These are phyloP conservation scores for Scaptomyza pallida DNA, from an alignment of 1,140 invertebrate genomes.

Conservation along the genomic window DNA sequence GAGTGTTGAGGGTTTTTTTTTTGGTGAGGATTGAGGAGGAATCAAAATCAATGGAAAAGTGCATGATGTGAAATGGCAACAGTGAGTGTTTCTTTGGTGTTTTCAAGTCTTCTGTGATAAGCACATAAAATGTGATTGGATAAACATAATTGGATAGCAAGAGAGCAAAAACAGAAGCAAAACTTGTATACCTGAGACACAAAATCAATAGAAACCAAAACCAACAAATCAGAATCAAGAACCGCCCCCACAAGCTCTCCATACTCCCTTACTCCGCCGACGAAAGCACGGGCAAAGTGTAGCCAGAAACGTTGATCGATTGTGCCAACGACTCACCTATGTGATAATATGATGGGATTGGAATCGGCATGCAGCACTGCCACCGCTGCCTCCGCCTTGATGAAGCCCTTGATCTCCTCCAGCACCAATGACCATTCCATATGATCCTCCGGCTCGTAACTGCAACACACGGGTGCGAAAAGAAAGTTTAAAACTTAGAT, in stretches of 20 bases:
- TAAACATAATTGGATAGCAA: slow-evolving; percentile 63
- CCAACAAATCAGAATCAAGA: slow-evolving; percentile 42
- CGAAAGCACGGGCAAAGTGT: slow-evolving; percentile 83
- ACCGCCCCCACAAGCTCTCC: slow-evolving; percentile 69
- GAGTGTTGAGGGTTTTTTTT: not conserved
- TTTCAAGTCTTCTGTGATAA: slow-evolving; percentile 84
- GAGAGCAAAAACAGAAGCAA: slow-evolving; percentile 64
- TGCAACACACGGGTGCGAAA: slow-evolving; percentile 32
- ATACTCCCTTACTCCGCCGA: slow-evolving; percentile 82
- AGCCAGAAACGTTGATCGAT: slow-evolving; percentile 38
- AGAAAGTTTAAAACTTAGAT: slow-evolving; percentile 19
- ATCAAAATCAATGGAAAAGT: slow-evolving; percentile 66
- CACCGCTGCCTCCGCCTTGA: slow-evolving; percentile 95
- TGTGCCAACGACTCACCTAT: slow-evolving; percentile 87
- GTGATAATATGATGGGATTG: slow-evolving; percentile 92
- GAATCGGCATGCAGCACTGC: slow-evolving; percentile 94
- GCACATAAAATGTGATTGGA: slow-evolving; percentile 64
- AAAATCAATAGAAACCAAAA: slow-evolving; percentile 28
- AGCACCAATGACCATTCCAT: slow-evolving; percentile 97
- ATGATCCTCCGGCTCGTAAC: slow-evolving; percentile 97
- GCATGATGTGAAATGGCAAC: slow-evolving; percentile 70
- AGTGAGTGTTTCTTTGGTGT: slow-evolving; percentile 79
- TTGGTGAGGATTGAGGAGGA: slow-evolving; percentile 13
- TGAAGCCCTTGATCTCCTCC: slow-evolving; percentile 97
- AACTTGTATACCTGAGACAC: slow-evolving; percentile 74